These are phyloP conservation scores for Hirudinaria manillensis DNA, from an alignment of 2,888 invertebrate species.

Conservation along the genomic window DNA sequence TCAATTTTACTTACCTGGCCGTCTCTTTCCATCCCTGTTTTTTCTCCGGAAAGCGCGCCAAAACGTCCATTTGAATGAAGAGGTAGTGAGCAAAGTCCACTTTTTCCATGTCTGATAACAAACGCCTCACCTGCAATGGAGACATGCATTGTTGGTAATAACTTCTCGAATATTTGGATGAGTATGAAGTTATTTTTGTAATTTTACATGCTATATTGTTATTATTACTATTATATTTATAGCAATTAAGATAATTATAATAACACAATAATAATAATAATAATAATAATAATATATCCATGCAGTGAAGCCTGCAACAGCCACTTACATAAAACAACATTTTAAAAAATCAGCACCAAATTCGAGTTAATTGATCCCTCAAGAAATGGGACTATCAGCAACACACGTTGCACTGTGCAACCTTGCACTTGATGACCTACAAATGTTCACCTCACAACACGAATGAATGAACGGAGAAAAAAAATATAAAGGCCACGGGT, in stretches of 20 bases:
- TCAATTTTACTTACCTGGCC: constrained; percentile 36
- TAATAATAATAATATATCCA: constrained; percentile 26
- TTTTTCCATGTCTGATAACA: constrained; percentile 27
- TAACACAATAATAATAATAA: constrained; percentile 7
- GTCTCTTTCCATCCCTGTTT: constrained; percentile 41
- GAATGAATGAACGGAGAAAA: no score
- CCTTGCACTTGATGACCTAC: no score
- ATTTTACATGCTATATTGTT: background rate
- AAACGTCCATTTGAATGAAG: constrained; percentile 41
- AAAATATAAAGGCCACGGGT: no score
- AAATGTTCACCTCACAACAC: no score
- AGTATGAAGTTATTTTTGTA: background rate
- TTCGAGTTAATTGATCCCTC: no score
- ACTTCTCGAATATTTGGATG: no score
- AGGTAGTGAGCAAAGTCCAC: constrained; percentile 34
- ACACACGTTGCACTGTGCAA: no score
- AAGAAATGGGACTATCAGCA: no score
- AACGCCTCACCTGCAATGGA: constrained; percentile 28
- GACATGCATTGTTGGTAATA: background rate
- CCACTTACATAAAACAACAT: no score
- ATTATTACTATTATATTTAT: background rate
- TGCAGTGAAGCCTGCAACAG: no score
- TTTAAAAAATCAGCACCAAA: no score
- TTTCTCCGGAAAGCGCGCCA: constrained; percentile 39
- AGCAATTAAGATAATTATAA: background rate